phyloP scores from a whole-genome alignment of 1,140 invertebrate genomes.

The Drosophila kurseongensis region DNA sequence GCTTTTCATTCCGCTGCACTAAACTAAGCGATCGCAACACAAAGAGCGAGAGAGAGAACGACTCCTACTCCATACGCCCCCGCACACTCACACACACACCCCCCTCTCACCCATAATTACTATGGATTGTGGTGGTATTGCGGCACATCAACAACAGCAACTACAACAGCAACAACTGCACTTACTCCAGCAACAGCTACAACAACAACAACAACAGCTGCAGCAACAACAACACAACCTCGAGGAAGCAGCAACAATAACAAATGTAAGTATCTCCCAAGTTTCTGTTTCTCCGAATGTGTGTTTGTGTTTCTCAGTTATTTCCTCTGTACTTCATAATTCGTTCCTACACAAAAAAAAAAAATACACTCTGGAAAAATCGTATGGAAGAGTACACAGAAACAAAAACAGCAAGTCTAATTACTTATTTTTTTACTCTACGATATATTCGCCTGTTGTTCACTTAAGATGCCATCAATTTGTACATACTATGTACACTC shows the following conservation, averaged over 20 bases:
- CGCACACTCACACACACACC: constrained; percentile 12
- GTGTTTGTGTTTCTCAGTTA: constrained; percentile 50
- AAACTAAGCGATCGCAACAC: constrained; percentile 40
- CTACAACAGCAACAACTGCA: constrained; percentile 47
- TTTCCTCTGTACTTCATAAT: constrained; percentile 73
- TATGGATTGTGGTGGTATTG: constrained; percentile 81
- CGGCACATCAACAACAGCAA: constrained; percentile 72
- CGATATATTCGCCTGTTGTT: too few species aligned
- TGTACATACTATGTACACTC: too few species aligned
- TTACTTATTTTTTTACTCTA: neutral
- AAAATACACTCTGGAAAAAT: constrained; percentile 16
- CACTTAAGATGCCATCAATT: too few species aligned
- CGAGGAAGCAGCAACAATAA: constrained; percentile 76
- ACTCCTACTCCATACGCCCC: constrained; percentile 40
- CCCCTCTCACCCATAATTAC: constrained; percentile 43
- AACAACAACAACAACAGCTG: constrained; percentile 38
- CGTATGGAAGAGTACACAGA: neutral
- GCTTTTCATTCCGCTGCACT: constrained; percentile 40
- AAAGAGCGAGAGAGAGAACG: constrained; percentile 18
- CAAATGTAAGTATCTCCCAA: constrained; percentile 72
- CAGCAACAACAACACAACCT: constrained; percentile 66
- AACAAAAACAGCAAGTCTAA: neutral
- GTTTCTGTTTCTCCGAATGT: constrained; percentile 21
- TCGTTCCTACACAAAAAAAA: constrained; percentile 59
- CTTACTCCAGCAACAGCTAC: constrained; percentile 51